Conservation (phyloP, 1,140 invertebrate species). For the Bombus waltoni region DNA sequence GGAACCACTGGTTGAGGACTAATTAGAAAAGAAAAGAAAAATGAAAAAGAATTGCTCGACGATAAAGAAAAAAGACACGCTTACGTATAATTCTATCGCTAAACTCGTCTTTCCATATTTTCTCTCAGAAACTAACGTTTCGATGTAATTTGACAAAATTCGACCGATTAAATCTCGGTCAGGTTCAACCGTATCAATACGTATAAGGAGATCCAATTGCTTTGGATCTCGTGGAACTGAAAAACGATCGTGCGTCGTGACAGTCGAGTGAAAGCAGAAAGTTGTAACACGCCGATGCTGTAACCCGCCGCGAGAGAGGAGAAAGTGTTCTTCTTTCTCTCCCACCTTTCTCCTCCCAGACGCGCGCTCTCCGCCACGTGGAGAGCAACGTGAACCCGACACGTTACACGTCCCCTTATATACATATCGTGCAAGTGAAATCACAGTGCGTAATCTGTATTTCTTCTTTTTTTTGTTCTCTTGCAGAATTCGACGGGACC, state of each 20-base stretch:
- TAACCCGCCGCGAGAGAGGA: conserved; percentile 78
- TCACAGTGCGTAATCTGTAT: conserved; percentile 23
- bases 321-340: conserved; percentile 81
- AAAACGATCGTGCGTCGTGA: conserved; percentile 63
- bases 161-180: neutral
- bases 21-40: no score
- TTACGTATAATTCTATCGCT: neutral
- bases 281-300: conserved; percentile 82
- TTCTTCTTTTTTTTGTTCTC: conserved; percentile 84
- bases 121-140: neutral
- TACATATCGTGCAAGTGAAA: neutral
- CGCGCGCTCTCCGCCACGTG: conserved; percentile 58
- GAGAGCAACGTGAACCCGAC: conserved; percentile 33
- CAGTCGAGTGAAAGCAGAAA: conserved; percentile 82
- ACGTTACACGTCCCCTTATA: neutral
- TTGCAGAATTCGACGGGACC: conserved; percentile 98
- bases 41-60: neutral
- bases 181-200: neutral
- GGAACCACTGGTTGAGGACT: neutral
- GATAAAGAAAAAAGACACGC: no score
- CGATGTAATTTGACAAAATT: no score
- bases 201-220: neutral
- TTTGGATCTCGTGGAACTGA: neutral
- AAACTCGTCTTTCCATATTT: neutral
- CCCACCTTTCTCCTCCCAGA: conserved; percentile 62